Conservation (phyloP, 2,888 invertebrate genomes). For the Cataglyphis altisquamis region DNA sequence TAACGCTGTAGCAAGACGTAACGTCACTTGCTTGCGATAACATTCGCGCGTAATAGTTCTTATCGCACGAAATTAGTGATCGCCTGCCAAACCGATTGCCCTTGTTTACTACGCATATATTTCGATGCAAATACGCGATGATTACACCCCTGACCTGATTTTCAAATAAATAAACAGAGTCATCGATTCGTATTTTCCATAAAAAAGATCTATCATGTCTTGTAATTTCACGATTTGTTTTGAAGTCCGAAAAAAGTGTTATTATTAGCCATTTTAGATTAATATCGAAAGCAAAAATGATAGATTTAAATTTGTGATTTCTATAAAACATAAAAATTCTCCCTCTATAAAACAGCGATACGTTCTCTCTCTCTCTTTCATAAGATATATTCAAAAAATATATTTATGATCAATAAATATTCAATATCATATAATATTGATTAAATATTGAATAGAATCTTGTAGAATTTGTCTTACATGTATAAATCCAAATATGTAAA, state of each 20-base stretch:
- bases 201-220: neutral
- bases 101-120: constrained; percentile 82
- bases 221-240: neutral
- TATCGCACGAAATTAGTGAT: constrained; percentile 75
- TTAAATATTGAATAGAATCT: too few relatives aligned
- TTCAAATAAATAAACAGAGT: constrained; percentile 78
- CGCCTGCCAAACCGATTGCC: constrained; percentile 74
- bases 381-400: too few relatives aligned
- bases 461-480: neutral
- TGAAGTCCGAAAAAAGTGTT: neutral
- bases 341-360: neutral
- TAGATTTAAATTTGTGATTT: neutral
- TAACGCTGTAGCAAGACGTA: constrained; percentile 60
- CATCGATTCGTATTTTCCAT: constrained; percentile 48
- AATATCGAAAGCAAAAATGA: neutral
- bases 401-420: neutral
- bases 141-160: constrained; percentile 76
- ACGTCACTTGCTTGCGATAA: constrained; percentile 69
- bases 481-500: neutral
- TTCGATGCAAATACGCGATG: constrained; percentile 64
- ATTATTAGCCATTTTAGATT: neutral
- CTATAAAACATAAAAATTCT: neutral
- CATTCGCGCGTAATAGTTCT: constrained; percentile 67
- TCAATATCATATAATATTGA: neutral
- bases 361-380: too few relatives aligned